These are phyloP conservation scores for Troides oblongomaculatus DNA, from an alignment of 2,888 invertebrate genomes.

Conservation along the genomic window DNA sequence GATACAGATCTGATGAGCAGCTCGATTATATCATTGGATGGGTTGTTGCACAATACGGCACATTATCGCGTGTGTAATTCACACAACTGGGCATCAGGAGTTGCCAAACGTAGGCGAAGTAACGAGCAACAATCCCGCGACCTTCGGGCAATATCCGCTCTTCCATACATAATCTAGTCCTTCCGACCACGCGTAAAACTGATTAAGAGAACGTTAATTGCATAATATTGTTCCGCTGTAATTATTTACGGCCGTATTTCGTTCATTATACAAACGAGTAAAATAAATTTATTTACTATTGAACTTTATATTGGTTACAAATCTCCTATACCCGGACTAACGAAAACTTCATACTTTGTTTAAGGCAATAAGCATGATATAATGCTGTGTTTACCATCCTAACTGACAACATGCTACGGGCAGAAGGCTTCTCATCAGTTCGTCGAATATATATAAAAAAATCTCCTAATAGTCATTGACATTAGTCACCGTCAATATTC, in stretches of 20 bases:
- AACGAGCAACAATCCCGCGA: slow-evolving; percentile 31
- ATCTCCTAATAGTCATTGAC: no score
- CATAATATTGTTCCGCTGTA: slow-evolving; percentile 34
- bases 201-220: slow-evolving; percentile 37
- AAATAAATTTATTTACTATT: not conserved
- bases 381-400: no score
- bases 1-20: not conserved
- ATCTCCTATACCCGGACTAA: no score
- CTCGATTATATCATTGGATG: not conserved
- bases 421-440: no score
- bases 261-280: not conserved
- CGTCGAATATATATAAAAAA: no score
- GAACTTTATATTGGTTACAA: not conserved
- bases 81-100: slow-evolving; percentile 11
- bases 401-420: no score
- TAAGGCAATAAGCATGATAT: no score
- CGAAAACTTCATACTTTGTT: no score
- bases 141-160: slow-evolving; percentile 36
- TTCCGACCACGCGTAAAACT: slow-evolving; percentile 43
- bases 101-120: slow-evolving; percentile 33
- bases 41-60: not conserved
- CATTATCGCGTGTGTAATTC: slow-evolving; percentile 10
- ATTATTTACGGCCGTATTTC: slow-evolving; percentile 6
- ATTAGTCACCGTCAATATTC: no score
- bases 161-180: slow-evolving; percentile 37